Evolutionary conservation across 2,888 invertebrate genomes (phyloP).

Genomic region (Quadriops clusia): DNA sequence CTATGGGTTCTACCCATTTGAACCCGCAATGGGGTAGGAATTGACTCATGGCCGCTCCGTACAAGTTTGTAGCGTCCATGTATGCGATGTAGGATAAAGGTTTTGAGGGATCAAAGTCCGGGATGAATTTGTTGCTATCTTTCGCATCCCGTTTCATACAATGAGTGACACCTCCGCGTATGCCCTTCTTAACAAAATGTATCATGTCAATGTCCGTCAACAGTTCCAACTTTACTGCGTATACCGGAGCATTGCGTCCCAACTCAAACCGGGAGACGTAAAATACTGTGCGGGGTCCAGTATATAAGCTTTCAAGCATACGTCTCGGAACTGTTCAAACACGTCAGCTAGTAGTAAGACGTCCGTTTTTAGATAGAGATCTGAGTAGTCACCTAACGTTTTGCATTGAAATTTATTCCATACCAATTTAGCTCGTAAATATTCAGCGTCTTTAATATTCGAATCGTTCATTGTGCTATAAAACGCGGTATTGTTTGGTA

Average conservation of each 20-base stretch:
- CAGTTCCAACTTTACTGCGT: slow-evolving; percentile 22
- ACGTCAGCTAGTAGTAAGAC: slow-evolving; percentile 21
- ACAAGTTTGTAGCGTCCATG: slow-evolving; percentile 13
- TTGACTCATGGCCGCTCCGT: slow-evolving; percentile 15
- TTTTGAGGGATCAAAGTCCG: too few species aligned
- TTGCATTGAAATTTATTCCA: slow-evolving; percentile 15
- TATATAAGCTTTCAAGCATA: slow-evolving; percentile 18
- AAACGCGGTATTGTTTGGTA: slow-evolving; percentile 17
- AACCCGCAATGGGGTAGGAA: slow-evolving; percentile 23
- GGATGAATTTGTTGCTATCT: slow-evolving; percentile 28
- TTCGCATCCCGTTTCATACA: slow-evolving; percentile 20
- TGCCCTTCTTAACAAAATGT: slow-evolving; percentile 20
- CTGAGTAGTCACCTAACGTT: slow-evolving; percentile 21
- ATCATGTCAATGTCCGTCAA: slow-evolving; percentile 23
- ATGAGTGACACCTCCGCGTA: slow-evolving; percentile 24
- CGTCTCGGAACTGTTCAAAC: slow-evolving; percentile 24
- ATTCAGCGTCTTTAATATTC: too few species aligned
- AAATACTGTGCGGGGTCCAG: slow-evolving; percentile 26
- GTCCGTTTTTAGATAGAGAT: slow-evolving; percentile 21
- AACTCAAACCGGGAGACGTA: slow-evolving; percentile 23
- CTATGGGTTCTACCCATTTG: slow-evolving; percentile 19
- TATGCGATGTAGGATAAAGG: slow-evolving; percentile 11
- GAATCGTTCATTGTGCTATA: slow-evolving; percentile 16
- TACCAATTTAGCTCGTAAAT: too few species aligned
- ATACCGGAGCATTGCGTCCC: slow-evolving; percentile 25